Evolutionary conservation across 2,888 invertebrate genomes (phyloP), one percentile per base, ranked within the genome.

Genomic region (Argyra leucocephala): DNA sequence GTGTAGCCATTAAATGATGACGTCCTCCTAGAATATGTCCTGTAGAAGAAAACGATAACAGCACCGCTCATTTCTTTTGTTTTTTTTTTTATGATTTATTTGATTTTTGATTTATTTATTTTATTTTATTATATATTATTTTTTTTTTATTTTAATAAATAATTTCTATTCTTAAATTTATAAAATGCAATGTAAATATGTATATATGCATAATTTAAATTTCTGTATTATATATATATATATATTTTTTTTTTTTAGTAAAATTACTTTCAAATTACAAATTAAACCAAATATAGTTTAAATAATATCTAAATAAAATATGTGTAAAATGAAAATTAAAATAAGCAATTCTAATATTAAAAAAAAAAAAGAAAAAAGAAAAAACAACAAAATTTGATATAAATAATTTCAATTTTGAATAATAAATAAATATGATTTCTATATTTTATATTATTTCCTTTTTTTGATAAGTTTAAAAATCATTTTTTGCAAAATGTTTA

Each of bases 1-100:
- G 75, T 71, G 76, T 76, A 70, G 75, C 74, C 65, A 64, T 48
- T 36, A 75, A 74, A 72, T 77, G 76, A 70, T 75, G 76, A 70
- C 76, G 79, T 73, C 75, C 75, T 72, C 74, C 74, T 72, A 73
- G 15, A 48, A 48, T 48, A 48, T 48, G 71, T 74, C 77, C 79
- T 79, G 77, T 75, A 76, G 48, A 48, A n/a, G n/a, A 71, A 67
- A 67, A 67, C 64, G 67, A 66, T 66, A 67, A 67, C 64, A 69
- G 64, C 22, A 58, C 22, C 22, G 22, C 22, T 58, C 7, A 22
- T 58, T 22, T 58, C 12, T 58, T 58, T 58, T 22, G 7, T 57
- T 57, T 57, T 57, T 57, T 57, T 57, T 6, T 57, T 57, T 21
- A 57, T 5, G 57, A 62, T 67, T 65, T 63, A 63, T 63, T 61